Conservation (phyloP, 2,888 invertebrate species). For the Dorcus parallelipipedus region DNA sequence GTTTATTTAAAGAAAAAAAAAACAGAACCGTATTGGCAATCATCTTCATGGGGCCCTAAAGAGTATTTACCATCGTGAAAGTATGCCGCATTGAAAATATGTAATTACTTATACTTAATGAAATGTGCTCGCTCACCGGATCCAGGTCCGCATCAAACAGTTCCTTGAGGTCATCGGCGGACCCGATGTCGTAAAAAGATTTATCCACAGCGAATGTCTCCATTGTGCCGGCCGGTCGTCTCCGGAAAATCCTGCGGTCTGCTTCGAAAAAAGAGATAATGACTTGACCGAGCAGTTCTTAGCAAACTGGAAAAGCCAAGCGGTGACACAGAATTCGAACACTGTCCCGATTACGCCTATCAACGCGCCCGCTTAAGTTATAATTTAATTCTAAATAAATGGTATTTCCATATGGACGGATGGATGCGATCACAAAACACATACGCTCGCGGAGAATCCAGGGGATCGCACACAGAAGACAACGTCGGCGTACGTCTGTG, state of each 20-base stretch:
- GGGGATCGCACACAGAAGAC: not conserved
- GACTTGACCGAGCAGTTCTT: not conserved
- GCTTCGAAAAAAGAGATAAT: not conserved
- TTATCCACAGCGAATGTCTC: constrained; percentile 58
- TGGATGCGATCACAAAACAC: not conserved
- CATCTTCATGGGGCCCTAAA: too few relatives aligned
- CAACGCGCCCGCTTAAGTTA: not conserved
- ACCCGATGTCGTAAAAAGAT: constrained; percentile 63
- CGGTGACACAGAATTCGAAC: too few relatives aligned
- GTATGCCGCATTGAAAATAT: not conserved
- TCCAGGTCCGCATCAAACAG: constrained; percentile 81
- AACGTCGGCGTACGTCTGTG: not conserved
- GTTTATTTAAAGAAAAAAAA: too few relatives aligned
- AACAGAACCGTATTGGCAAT: too few relatives aligned
- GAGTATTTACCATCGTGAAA: too few relatives aligned
- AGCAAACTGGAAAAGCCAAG: not conserved
- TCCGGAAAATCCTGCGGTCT: too few relatives aligned
- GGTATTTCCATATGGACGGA: constrained; percentile 1
- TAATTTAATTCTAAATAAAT: not conserved
- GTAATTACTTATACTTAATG: constrained; percentile 4
- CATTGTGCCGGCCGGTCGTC: constrained; percentile 47
- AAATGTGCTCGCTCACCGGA: constrained; percentile 61
- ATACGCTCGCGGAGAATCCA: not conserved
- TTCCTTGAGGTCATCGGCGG: constrained; percentile 69
- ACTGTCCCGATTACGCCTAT: not conserved